Percentiles rank a stretch among this genome's conserved stretches.
Conservation (phyloP, 1,140 invertebrate species). For the Tetragnatha versicolor region DNA sequence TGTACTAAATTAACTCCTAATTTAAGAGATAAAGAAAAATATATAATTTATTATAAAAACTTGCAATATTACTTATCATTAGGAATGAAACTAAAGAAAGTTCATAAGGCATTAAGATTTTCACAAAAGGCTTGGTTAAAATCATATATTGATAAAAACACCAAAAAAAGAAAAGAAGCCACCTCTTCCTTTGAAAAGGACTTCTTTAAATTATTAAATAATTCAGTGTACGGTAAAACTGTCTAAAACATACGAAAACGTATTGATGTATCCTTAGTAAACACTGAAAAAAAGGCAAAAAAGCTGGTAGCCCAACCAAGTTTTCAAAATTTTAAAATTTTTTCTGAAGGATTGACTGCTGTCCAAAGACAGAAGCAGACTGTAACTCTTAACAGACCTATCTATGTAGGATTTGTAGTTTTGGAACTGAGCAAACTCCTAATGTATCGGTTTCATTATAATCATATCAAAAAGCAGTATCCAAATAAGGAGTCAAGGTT, state of each 20-base stretch:
- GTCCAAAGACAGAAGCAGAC: neutral
- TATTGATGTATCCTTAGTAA: too few species aligned
- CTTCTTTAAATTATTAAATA: slow-evolving; percentile 6
- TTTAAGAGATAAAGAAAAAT: too few species aligned
- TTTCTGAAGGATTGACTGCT: neutral
- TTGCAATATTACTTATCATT: slow-evolving; percentile 65
- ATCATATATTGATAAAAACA: slow-evolving; percentile 62
- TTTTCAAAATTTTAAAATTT: slow-evolving; percentile 59
- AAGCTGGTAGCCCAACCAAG: neutral
- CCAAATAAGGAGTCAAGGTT: neutral
- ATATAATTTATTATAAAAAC: slow-evolving; percentile 65
- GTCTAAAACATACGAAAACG: too few species aligned
- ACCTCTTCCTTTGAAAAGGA: slow-evolving; percentile 59
- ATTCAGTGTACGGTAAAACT: slow-evolving; percentile 7
- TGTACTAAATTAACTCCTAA: too few species aligned
- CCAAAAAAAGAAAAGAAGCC: slow-evolving; percentile 58
- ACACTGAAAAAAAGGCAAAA: neutral
- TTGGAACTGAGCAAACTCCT: slow-evolving; percentile 52
- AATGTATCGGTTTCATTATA: slow-evolving; percentile 61
- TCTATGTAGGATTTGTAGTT: neutral
- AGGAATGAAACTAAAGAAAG: slow-evolving; percentile 60
- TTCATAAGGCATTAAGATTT: slow-evolving; percentile 58
- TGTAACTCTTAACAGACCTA: neutral
- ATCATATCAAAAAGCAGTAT: slow-evolving; percentile 25
- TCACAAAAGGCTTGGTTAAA: slow-evolving; percentile 10